Evolutionary conservation across 2,797 vertebrate species (phyloP), one percentile per base, ranked within the genome.

Genomic region (Enteromius afrohamiltoni): DNA sequence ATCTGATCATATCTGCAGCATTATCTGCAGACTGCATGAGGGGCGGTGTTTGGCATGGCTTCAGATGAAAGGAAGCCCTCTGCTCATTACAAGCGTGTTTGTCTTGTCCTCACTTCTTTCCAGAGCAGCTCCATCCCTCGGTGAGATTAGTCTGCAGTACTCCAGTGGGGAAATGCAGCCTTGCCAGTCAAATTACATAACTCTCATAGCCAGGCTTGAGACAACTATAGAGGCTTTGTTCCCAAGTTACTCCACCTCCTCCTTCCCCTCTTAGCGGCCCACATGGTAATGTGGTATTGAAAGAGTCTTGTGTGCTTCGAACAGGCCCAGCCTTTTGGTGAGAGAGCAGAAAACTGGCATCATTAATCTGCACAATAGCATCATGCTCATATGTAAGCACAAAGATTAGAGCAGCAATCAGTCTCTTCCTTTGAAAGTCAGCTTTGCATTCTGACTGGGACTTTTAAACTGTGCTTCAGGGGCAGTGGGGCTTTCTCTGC

Each of bases 111-210:
- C 79, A 82, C 77, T 83, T 79, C 40, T 86, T 90, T 87, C 77
- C 87, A 91, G 90, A 89, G 85, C 78, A 89, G 88, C 89, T 90
- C 91, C 89, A 89, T 92, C 92, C 90, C 90, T 93, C 86, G 82
- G 89, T 90, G 91, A 90, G 91, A 94, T 94, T 95, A 94, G 91
- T 92, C 91, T 92, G 92, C 90, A 69, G 88, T 83, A 86, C 80
- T 86, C 89, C 74, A 89, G 92, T 90, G 89, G 89, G 93, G 92
- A 90, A 93, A 93, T 91, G 91, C 88, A 92, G 91, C 89, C 91
- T 92, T 93, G 93, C 92, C 93, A 94, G 93, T 95, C 93, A 93
- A 91, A 93, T 95, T 95, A 94, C 94, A 95, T 95, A 95, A 95
- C 91, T 92, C 90, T 91, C 93, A 86, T 88, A 87, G 90, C 92